A percentile compares a stretch with the other conserved stretches of the same genome.
These are phyloP conservation scores for Apocrypta bakeri DNA, from an alignment of 1,140 invertebrate species.

Conservation along the genomic window DNA sequence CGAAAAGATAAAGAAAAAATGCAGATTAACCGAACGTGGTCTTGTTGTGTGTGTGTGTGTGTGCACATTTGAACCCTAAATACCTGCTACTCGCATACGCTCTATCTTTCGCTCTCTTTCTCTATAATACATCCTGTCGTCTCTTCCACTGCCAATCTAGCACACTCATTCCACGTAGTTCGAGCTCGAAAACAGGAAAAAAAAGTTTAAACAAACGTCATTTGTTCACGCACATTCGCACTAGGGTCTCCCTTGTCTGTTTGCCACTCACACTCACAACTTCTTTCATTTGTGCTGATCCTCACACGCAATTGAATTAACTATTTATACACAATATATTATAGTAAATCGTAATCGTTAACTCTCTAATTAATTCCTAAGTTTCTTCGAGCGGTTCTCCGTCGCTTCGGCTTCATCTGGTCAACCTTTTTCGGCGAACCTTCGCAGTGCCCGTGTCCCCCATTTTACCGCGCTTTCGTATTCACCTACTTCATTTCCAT, in stretches of 20 bases:
- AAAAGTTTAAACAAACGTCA: conserved; percentile 17
- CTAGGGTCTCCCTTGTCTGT: not conserved
- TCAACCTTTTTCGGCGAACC: conserved; percentile 13
- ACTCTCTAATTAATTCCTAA: conserved; percentile 68
- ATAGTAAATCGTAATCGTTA: conserved; percentile 73
- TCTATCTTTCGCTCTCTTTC: conserved; percentile 41
- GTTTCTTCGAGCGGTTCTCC: conserved; percentile 55
- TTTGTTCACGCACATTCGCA: not conserved
- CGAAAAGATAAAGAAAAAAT: conserved; percentile 51
- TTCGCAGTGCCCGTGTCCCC: conserved; percentile 5
- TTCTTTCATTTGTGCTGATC: not conserved
- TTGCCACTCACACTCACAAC: not conserved
- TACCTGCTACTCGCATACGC: conserved; percentile 57
- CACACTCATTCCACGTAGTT: conserved; percentile 43
- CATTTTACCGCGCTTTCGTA: conserved; percentile 9
- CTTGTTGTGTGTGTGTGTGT: conserved; percentile 27
- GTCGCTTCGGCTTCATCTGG: conserved; percentile 3
- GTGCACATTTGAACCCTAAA: conserved; percentile 59
- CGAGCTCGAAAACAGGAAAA: conserved; percentile 6
- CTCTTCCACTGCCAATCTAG: conserved; percentile 46
- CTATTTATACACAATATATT: conserved; percentile 75
- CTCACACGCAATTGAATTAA: conserved; percentile 69
- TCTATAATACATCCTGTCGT: conserved; percentile 60
- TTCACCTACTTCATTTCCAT: not conserved
- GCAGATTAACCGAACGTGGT: conserved; percentile 58